phyloP scores from a whole-genome alignment of 2,888 invertebrate genomes.

The Apamea anceps region DNA sequence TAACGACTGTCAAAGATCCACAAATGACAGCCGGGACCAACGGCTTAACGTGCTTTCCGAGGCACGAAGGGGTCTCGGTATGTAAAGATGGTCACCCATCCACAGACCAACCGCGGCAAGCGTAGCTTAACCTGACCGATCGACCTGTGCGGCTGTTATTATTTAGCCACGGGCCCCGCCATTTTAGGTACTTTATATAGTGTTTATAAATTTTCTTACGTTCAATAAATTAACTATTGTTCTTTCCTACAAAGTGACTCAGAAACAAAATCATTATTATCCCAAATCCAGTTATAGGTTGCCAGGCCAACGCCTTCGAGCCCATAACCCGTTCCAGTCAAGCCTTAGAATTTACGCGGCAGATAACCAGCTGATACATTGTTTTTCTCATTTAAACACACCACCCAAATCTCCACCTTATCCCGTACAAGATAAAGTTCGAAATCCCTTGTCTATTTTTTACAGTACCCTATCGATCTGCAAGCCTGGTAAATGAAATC shows the following conservation, averaged over 20 bases:
- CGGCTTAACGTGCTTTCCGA: too few relatives aligned
- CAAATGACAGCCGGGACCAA: too few relatives aligned
- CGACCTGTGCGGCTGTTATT: too few relatives aligned
- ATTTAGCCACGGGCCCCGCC: too few relatives aligned
- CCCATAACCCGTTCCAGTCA: conserved; percentile 54
- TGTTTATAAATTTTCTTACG: neutral
- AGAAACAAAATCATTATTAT: conserved; percentile 20
- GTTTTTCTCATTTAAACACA: conserved; percentile 50
- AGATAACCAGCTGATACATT: conserved; percentile 63
- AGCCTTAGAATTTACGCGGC: conserved; percentile 54
- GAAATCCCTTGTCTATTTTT: neutral
- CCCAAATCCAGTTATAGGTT: conserved; percentile 16
- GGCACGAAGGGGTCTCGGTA: too few relatives aligned
- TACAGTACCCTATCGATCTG: conserved; percentile 53
- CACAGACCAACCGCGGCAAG: too few relatives aligned
- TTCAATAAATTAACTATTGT: neutral
- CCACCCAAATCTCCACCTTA: conserved; percentile 23
- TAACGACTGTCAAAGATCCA: too few relatives aligned
- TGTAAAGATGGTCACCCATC: too few relatives aligned
- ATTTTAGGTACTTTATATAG: too few relatives aligned
- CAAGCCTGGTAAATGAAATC: conserved; percentile 53
- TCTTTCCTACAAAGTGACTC: neutral
- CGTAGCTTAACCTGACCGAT: too few relatives aligned
- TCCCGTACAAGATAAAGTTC: fast-evolving
- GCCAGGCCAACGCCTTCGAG: conserved; percentile 18